Conservation (phyloP, 1,140 invertebrate species). For the Ceratosolen fusciceps region DNA sequence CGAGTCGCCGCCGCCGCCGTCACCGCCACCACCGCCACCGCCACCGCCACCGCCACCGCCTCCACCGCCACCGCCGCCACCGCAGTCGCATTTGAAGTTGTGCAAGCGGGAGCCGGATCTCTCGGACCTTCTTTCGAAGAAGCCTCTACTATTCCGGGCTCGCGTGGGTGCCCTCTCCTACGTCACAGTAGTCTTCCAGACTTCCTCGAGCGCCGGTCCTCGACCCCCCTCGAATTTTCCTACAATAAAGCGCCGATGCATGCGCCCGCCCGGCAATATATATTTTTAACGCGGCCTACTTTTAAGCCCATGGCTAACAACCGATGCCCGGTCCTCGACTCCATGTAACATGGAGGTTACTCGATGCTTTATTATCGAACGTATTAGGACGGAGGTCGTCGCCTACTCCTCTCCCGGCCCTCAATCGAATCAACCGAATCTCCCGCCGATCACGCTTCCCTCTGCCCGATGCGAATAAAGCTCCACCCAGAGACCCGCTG, state of each 20-base stretch:
- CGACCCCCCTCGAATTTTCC: conserved; percentile 36
- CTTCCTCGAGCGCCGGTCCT: conserved; percentile 21
- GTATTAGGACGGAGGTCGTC: no score
- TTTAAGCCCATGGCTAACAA: no score
- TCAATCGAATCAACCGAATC: no score
- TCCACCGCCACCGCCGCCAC: background rate
- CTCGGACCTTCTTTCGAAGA: conserved; percentile 4
- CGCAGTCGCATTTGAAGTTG: no score
- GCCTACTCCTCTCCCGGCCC: no score
- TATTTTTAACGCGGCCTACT: conserved; percentile 44
- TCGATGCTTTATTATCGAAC: no score
- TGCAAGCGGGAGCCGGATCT: conserved; percentile 22
- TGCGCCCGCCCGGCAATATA: background rate
- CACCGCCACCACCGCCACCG: no score
- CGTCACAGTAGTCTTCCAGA: background rate
- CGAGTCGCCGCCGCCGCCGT: background rate
- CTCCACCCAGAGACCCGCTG: no score
- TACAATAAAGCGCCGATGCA: background rate
- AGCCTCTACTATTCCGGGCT: conserved; percentile 31
- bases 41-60: background rate
- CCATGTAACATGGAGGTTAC: no score
- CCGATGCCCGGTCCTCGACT: no score
- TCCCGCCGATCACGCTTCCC: no score
- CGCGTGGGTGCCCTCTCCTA: conserved; percentile 23
- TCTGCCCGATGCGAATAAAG: no score